Conservation (phyloP, 1,140 invertebrate species). For the Pygmarrhopalites habei region DNA sequence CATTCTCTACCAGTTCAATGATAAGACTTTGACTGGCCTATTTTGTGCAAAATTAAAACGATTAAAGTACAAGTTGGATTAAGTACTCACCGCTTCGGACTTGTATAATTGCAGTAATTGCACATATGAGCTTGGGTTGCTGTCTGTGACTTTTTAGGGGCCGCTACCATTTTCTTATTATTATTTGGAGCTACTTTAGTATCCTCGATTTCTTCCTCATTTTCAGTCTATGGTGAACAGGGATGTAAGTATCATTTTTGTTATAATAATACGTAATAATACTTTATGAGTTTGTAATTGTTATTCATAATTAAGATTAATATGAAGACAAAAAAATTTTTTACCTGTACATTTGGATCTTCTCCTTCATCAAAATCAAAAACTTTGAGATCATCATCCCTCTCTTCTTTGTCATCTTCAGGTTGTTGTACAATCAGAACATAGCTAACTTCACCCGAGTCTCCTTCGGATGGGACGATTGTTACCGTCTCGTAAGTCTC, state of each 20-base stretch:
- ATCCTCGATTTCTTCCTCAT: slow-evolving; percentile 60
- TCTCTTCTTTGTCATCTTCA: slow-evolving; percentile 49
- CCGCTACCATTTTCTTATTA: slow-evolving; percentile 57
- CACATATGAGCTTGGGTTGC: slow-evolving; percentile 70
- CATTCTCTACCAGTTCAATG: slow-evolving; percentile 13
- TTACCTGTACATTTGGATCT: slow-evolving; percentile 45
- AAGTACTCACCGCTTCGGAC: slow-evolving; percentile 60
- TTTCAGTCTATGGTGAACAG: slow-evolving; percentile 35
- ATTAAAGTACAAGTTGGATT: slow-evolving; percentile 21
- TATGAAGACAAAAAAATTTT: background rate
- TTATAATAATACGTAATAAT: slow-evolving; percentile 17
- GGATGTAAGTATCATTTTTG: background rate
- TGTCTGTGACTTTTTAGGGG: slow-evolving; percentile 62
- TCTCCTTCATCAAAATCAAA: slow-evolving; percentile 56
- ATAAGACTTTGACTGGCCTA: background rate
- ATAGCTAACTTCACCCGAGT: slow-evolving; percentile 75
- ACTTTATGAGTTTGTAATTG: background rate
- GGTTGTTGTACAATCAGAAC: slow-evolving; percentile 78
- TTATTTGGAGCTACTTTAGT: no score
- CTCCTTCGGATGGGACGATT: slow-evolving; percentile 71
- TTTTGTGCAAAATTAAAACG: background rate
- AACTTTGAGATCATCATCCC: slow-evolving; percentile 49
- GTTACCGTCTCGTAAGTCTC: slow-evolving; percentile 75
- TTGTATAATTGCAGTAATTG: slow-evolving; percentile 83
- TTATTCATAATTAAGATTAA: slow-evolving; percentile 1